Base-by-base conservation (phyloP, 1,140 invertebrate genomes). In the Nasonia longicornis region DNA sequence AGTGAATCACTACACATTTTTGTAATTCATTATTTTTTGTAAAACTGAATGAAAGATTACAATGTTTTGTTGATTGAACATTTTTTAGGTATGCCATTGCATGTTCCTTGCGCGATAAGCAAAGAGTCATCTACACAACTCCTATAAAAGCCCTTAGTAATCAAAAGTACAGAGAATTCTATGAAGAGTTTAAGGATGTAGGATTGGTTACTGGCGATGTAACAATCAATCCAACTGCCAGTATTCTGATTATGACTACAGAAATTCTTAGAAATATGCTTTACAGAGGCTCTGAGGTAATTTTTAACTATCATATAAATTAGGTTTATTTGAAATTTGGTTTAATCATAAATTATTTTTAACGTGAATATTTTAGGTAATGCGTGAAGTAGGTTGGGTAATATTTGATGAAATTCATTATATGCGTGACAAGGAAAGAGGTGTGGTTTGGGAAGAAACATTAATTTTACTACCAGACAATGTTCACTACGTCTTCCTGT, bases 321-420 rank as follows among this genome's bases (percentile, higher is more conserved):
- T 70, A 72, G 26, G 26, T 72, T n/a, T 29, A 71, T 35, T 71
- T 31, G 3, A 0, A 20, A 20, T 20, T 63, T 63, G 1, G 2
- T 35, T 63, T 71, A 26, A 29, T 29, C 22, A 67, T 11, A 31
- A 29, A 67, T 67, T 67, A 67, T 31, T 71, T 67, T 29, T 12
- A 58, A 63, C 48, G 64, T 79, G 70, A 52, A 66, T 75, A 14
- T 84, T 42, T 35, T 77, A 90, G 89, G 93, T 98, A 12, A 99
- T 99, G 95, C 92, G 98, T 84, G 99, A 99, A 94, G 98, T 99
- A 6, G 98, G 98, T 71, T 99, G 98, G 99, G 98, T 99, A 12
- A 93, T 99, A 75, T 99, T 99, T 92, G 99, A 99, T 91, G 99
- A 99, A 92, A 99, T 99, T 87, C 99, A 99, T 92, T 99, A 99